These are phyloP conservation scores for Toxotes lorentzi DNA, from an alignment of 2,797 vertebrate genomes.

Conservation along the genomic window DNA sequence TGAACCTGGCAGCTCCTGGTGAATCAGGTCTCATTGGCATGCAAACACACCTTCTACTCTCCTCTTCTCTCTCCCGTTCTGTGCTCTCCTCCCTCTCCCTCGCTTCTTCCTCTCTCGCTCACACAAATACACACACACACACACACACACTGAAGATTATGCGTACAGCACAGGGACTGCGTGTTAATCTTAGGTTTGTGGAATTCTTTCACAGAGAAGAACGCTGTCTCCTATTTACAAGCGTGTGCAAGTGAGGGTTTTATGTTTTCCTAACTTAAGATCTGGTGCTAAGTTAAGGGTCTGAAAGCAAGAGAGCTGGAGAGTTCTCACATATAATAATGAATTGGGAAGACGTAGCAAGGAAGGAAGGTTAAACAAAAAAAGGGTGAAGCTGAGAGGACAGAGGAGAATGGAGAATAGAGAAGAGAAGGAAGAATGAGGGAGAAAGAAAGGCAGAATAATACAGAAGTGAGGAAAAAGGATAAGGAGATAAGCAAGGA, in stretches of 20 bases:
- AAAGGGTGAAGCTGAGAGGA: slow-evolving; percentile 5
- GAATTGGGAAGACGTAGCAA: neutral
- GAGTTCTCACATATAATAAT: slow-evolving; percentile 1
- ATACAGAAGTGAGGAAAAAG: slow-evolving; percentile 31
- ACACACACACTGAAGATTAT: slow-evolving; percentile 47
- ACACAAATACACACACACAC: slow-evolving; percentile 9
- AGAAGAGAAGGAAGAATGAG: neutral
- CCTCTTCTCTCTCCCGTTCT: slow-evolving; percentile 32
- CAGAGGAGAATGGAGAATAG: slow-evolving; percentile 7
- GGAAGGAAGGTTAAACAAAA: slow-evolving; percentile 25
- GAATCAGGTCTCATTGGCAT: slow-evolving; percentile 74
- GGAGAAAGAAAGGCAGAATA: neutral
- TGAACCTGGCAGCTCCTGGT: slow-evolving; percentile 55
- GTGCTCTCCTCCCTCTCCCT: slow-evolving; percentile 32
- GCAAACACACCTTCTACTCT: slow-evolving; percentile 63
- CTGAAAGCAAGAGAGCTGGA: slow-evolving; percentile 16
- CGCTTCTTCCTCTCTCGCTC: slow-evolving; percentile 5
- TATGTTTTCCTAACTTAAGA: slow-evolving; percentile 25
- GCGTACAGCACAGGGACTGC: slow-evolving; percentile 45
- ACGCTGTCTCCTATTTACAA: slow-evolving; percentile 21
- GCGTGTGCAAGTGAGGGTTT: slow-evolving; percentile 9
- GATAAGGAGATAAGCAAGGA: slow-evolving; percentile 42
- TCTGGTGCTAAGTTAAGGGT: slow-evolving; percentile 15
- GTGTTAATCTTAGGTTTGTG: slow-evolving; percentile 63
- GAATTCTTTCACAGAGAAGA: slow-evolving; percentile 42